Evolutionary conservation across 2,888 invertebrate species (phyloP), one percentile per base, ranked within the genome.

Genomic region (Lasius platythorax): DNA sequence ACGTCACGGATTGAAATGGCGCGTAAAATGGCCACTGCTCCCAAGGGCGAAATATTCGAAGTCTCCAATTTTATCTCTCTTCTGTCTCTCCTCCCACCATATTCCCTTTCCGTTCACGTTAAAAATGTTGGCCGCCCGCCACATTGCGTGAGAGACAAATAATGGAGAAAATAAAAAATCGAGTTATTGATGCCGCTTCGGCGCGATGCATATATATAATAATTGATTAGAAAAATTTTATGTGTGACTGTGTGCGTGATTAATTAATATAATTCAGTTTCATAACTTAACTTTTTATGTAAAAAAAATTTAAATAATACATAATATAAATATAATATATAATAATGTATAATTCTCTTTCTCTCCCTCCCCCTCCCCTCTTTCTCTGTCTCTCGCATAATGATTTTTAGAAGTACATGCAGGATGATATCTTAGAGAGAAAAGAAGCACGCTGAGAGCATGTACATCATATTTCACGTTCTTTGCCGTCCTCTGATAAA

Each of bases 1-100:
- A 93, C 91, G 92, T 93, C 94, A 92, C 91, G 93, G 93, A 93
- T 94, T 93, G 94, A 94, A 94, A 94, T 93, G 94, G 93, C 91
- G 91, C 94, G 93, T 94, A 94, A 94, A 94, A 94, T 93, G 92
- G 92, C 91, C 93, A 90, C 89, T 88, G 91, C 90, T 92, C 94
- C 92, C 93, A 72, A 82, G 93, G 92, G 94, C 92, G 89, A 90
- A 92, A 92, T 94, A 93, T 93, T 91, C 89, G 74, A 89, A 88
- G 86, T 88, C 90, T 89, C 88, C 89, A 88, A 88, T 89, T 92
- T 91, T 84, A 88, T 87, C 85, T 28, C 61, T 66, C 63, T 66
- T 28, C 58, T 82, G 68, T 50, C 82, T 83, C 85, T 84, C 78
- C 73, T 78, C 64, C 56, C 63, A 81, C 64, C 61, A 40, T n/a